Evolutionary conservation across 2,113 vertebrate genomes (phyloP).

Genomic region (Choloepus hoffmanni): DNA sequence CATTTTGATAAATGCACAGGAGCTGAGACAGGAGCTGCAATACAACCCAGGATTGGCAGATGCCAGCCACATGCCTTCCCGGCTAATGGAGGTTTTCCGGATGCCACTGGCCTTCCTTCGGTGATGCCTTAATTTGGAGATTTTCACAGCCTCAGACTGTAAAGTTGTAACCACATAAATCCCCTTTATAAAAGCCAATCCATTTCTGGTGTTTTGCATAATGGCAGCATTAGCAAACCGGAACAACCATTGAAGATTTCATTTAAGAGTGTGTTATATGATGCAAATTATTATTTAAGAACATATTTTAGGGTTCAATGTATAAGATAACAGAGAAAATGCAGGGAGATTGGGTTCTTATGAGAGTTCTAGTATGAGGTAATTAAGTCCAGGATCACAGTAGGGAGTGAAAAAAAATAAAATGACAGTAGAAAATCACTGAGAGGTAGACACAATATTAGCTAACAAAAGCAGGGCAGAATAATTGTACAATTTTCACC

Average conservation of each 20-base stretch:
- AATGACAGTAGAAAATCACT: background rate
- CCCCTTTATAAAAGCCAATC: too few species aligned
- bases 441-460: background rate
- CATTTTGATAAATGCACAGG: too few species aligned
- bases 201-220: too few species aligned
- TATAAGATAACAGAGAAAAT: background rate
- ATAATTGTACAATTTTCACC: background rate
- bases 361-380: background rate
- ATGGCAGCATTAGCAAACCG: too few species aligned
- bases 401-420: background rate
- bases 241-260: background rate
- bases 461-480: background rate
- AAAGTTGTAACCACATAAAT: too few species aligned
- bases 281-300: background rate
- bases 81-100: too few species aligned
- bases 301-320: background rate
- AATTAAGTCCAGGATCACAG: background rate
- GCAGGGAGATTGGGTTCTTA: background rate
- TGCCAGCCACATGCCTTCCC: too few species aligned
- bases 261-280: background rate
- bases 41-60: too few species aligned
- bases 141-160: too few species aligned
- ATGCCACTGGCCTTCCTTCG: too few species aligned
- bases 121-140: too few species aligned
- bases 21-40: too few species aligned